Evolutionary conservation across 2,113 vertebrate genomes (phyloP).

Genomic region (Oriolus oriolus): DNA sequence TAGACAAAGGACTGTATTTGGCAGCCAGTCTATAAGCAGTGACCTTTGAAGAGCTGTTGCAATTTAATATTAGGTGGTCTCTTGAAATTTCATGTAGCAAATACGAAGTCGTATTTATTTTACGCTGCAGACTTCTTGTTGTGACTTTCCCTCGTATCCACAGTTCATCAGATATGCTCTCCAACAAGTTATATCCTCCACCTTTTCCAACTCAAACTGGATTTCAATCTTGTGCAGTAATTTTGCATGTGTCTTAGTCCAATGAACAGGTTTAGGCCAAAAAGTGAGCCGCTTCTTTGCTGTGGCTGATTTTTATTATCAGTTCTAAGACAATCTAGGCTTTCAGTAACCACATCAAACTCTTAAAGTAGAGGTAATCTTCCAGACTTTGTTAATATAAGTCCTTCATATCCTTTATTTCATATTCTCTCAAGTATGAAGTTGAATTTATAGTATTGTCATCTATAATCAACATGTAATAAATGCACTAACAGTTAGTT

Average conservation of each 20-base stretch:
- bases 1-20: not conserved
- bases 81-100: not conserved
- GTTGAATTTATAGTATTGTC: not conserved
- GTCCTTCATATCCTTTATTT: not conserved
- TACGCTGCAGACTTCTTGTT: not conserved
- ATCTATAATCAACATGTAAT: not conserved
- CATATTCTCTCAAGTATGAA: not conserved
- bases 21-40: not conserved
- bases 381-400: not conserved
- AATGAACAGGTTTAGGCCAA: not conserved
- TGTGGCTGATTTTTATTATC: not conserved
- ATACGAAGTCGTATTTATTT: not conserved
- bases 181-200: not conserved
- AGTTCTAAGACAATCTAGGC: not conserved
- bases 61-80: not conserved
- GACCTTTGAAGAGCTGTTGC: not conserved
- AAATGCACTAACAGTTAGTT: not conserved
- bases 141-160: fast-evolving
- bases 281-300: not conserved
- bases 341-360: not conserved
- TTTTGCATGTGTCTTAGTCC: not conserved
- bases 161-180: not conserved
- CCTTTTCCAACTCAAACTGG: not conserved
- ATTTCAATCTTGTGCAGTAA: not conserved
- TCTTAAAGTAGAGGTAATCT: not conserved